These are phyloP conservation scores for Rhagoletis pomonella DNA, from an alignment of 1,140 invertebrate genomes.

Conservation along the genomic window DNA sequence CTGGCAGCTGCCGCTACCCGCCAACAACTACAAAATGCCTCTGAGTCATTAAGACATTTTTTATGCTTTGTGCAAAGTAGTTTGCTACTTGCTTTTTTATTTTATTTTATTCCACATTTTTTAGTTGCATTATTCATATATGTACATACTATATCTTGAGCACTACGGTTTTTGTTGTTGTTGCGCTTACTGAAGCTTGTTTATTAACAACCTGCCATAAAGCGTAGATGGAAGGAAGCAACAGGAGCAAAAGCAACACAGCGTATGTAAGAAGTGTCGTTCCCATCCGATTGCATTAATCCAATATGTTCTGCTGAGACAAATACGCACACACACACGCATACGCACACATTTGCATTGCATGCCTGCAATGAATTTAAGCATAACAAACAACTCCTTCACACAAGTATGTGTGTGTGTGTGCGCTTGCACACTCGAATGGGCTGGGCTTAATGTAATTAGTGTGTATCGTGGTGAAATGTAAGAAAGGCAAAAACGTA, in stretches of 20 bases:
- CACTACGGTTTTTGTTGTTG: no score
- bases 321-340: neutral
- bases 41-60: conserved; percentile 28
- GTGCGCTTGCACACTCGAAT: conserved; percentile 15
- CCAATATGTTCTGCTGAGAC: conserved; percentile 11
- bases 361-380: neutral
- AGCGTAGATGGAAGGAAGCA: conserved; percentile 24
- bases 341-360: neutral
- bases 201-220: conserved; percentile 25
- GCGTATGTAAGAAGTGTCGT: conserved; percentile 52
- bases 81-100: neutral
- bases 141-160: no score
- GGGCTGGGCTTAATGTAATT: conserved; percentile 52
- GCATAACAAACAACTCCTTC: neutral
- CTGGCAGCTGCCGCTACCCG: neutral
- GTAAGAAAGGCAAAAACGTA: conserved; percentile 35
- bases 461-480: conserved; percentile 47
- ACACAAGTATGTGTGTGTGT: neutral
- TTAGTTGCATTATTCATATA: neutral
- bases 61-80: neutral
- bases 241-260: neutral
- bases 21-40: neutral
- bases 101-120: neutral
- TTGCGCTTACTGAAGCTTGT: neutral
- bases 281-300: conserved; percentile 48